phyloP scores from a whole-genome alignment of 2,113 vertebrate genomes.

The Anser brachyrhynchus region DNA sequence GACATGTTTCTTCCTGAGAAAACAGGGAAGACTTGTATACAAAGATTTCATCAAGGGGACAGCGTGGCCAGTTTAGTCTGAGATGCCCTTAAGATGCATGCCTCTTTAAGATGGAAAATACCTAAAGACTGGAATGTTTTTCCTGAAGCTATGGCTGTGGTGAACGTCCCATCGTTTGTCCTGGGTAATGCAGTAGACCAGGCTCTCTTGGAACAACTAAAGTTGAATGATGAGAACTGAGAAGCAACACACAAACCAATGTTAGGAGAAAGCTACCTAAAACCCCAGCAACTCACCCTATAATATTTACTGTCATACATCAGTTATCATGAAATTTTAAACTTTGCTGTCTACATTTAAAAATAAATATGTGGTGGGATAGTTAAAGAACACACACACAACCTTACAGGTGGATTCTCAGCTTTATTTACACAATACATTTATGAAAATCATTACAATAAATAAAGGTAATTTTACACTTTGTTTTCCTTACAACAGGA shows the following conservation, averaged over 20 bases:
- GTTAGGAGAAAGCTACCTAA: background rate
- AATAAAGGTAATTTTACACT: background rate
- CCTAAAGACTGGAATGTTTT: background rate
- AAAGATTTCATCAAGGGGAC: background rate
- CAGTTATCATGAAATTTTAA: background rate
- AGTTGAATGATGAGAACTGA: background rate
- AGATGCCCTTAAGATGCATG: background rate
- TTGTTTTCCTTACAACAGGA: background rate
- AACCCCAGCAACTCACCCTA: background rate
- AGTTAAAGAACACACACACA: background rate
- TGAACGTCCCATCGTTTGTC: background rate
- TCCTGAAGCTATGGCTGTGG: background rate
- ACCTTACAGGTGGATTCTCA: background rate
- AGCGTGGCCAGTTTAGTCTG: background rate
- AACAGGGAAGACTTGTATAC: background rate
- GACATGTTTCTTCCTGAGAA: background rate
- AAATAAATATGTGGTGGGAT: background rate
- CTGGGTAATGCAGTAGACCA: background rate
- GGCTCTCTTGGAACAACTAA: background rate
- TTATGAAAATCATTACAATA: background rate
- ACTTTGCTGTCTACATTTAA: background rate
- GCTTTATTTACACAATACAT: background rate
- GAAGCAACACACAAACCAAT: background rate
- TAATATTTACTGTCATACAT: background rate
- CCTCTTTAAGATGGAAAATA: background rate